Evolutionary conservation across 2,113 vertebrate species (phyloP), one percentile per base, ranked within the genome.

Genomic region (Pteropus alecto): DNA sequence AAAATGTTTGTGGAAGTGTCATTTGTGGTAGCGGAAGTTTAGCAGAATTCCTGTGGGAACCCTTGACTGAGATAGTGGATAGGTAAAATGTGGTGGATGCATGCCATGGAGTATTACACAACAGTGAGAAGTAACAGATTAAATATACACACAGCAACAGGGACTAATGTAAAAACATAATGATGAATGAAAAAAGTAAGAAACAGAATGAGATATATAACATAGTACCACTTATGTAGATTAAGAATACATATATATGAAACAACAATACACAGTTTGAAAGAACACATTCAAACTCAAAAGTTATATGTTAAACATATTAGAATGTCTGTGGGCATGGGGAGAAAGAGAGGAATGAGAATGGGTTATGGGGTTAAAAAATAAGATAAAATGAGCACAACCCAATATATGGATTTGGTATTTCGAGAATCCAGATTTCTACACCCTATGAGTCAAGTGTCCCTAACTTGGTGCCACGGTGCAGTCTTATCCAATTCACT

Each of bases 251-350:
- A 84, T 71, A 6, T 2, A 46, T 24, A 70, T 16, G 43, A 90
- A 96, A 86, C 12, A 96, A 86, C 12, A 74, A 90, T 43, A 93
- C 28, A 71, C 10, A 95, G 38, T 86, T 88, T 79, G 51, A 95
- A 97, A 81, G n/a, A 78, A 89, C 76, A 92, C 46, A 94, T 67
- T 60, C 41, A 21, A 81, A 82, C 28, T 60, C 61, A 95, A 95
- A 77, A 13, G 15, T 22, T 70, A 48, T 35, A 33, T 6, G 5
- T 46, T 48, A 83, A 96, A 77, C 46, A 89, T 18, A 19, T 81
- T 48, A 76, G 43, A 67, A 88, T 82, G 14, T 21, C 26, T 41
- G 7, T 70, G 24, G 35, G 4, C 4, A 56, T 73, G 16, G 61
- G 43, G 70, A 65, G 4, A 90, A 79, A 54, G 21, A 88, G 4